These are phyloP conservation scores for Caenorhabditis remanei DNA, from an alignment of 1,140 invertebrate genomes.

Conservation along the genomic window DNA sequence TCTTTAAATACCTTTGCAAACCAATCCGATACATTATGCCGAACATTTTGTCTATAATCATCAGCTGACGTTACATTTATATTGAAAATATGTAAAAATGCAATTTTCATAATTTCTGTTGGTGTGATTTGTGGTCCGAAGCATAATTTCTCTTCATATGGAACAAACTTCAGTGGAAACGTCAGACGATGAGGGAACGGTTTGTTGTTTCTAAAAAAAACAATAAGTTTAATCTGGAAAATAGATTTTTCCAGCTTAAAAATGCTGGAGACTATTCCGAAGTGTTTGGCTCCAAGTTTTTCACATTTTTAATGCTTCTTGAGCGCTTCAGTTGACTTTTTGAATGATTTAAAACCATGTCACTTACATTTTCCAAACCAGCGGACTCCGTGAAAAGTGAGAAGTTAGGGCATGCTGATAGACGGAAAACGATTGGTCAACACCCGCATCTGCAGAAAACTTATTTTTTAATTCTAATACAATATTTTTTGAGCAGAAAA, in stretches of 20 bases:
- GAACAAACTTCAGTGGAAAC: slow-evolving; percentile 68
- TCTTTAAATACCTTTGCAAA: slow-evolving; percentile 65
- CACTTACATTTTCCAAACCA: slow-evolving; percentile 62
- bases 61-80: slow-evolving; percentile 66
- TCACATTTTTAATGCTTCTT: neutral
- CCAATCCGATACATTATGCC: slow-evolving; percentile 72
- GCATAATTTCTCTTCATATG: slow-evolving; percentile 65
- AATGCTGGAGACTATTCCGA: neutral
- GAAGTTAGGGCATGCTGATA: slow-evolving; percentile 57
- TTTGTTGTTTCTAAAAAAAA: slow-evolving; percentile 43
- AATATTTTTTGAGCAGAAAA: no score
- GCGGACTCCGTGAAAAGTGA: slow-evolving; percentile 53
- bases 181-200: slow-evolving; percentile 55
- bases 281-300: neutral
- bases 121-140: slow-evolving; percentile 42
- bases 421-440: slow-evolving; percentile 48
- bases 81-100: slow-evolving; percentile 75
- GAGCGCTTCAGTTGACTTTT: neutral
- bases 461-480: neutral
- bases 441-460: slow-evolving; percentile 51
- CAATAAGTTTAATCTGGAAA: no score
- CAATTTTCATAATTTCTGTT: slow-evolving; percentile 62
- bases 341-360: neutral
- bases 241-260: no score
- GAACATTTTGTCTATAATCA: slow-evolving; percentile 67